A percentile compares a stretch with the other conserved stretches of the same genome.
Conservation (phyloP, 2,797 vertebrate species). For the Anolis apletophallus region DNA sequence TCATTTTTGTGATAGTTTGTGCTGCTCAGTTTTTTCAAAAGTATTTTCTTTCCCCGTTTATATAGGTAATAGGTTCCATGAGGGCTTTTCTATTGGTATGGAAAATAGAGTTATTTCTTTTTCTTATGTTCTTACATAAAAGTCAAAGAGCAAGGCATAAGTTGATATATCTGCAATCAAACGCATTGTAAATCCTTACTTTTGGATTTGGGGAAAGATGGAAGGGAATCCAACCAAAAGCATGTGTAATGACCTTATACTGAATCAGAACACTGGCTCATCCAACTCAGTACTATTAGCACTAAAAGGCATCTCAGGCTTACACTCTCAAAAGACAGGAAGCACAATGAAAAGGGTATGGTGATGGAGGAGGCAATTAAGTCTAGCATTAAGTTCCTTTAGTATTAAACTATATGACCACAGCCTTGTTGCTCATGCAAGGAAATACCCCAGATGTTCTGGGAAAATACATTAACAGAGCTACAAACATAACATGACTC, state of each 20-base stretch:
- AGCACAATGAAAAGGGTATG: too few relatives aligned
- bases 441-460: too few relatives aligned
- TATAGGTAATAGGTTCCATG: background rate
- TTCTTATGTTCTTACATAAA: background rate
- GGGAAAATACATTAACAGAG: too few relatives aligned
- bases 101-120: background rate
- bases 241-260: background rate
- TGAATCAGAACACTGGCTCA: background rate
- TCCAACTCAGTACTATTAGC: background rate
- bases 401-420: too few relatives aligned
- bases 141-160: conserved; percentile 3
- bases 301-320: background rate
- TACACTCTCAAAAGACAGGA: too few relatives aligned
- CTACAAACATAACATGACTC: too few relatives aligned
- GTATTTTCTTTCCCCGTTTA: background rate
- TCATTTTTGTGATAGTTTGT: background rate
- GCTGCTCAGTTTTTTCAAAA: background rate
- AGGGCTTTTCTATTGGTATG: background rate
- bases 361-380: too few relatives aligned
- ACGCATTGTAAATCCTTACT: background rate
- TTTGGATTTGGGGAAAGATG: background rate
- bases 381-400: too few relatives aligned
- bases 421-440: too few relatives aligned
- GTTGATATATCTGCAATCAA: background rate
- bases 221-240: background rate